Conservation (phyloP, 2,888 invertebrate species). For the Platynereis dumerilii region DNA sequence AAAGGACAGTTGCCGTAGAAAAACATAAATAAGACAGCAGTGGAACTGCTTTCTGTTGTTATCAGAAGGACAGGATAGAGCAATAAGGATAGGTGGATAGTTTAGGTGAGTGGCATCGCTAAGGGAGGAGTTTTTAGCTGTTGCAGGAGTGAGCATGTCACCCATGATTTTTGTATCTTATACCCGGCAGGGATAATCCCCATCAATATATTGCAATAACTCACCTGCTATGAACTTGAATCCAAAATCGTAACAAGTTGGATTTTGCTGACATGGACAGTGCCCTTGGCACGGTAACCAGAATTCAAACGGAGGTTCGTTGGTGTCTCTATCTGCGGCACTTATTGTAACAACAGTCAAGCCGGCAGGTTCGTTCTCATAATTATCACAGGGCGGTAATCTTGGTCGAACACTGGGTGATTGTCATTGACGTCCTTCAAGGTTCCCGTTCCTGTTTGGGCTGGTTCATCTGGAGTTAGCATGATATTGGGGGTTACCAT, state of each 20-base stretch:
- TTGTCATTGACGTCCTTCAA: conserved; percentile 97
- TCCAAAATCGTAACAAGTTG: conserved; percentile 91
- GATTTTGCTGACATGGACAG: conserved; percentile 92
- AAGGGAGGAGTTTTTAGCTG: no score
- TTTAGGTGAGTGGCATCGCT: no score
- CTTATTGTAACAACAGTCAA: conserved; percentile 35
- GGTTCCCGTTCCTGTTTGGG: conserved; percentile 80
- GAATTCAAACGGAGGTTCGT: conserved; percentile 77
- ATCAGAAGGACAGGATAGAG: no score
- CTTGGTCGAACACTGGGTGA: conserved; percentile 83
- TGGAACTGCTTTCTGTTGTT: no score
- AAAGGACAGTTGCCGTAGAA: no score
- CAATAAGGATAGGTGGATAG: no score
- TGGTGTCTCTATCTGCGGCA: conserved; percentile 57
- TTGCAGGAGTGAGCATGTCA: no score
- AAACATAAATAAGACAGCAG: no score
- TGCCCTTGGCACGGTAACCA: conserved; percentile 41
- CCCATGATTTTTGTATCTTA: no score
- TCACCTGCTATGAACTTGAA: conserved; percentile 95
- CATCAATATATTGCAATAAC: no score
- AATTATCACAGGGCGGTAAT: conserved; percentile 60
- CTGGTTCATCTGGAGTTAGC: conserved; percentile 44
- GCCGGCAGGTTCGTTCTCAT: conserved; percentile 39
- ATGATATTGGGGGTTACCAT: no score
- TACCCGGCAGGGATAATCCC: no score